These are phyloP conservation scores for Pelodiscus sinensis DNA, from an alignment of 2,113 vertebrate genomes.

Conservation along the genomic window DNA sequence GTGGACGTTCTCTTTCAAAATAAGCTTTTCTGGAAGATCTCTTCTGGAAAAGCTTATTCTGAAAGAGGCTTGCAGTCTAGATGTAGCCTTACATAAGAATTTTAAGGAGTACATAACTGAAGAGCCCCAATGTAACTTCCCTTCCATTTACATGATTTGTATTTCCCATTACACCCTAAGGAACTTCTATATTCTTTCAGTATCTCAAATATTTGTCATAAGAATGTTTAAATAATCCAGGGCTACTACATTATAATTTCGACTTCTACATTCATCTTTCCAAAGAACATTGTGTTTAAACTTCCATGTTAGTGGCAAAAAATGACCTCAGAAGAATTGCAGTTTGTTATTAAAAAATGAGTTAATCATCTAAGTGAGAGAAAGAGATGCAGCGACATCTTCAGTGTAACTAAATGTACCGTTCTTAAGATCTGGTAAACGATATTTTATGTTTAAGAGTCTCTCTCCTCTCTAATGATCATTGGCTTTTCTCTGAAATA, in stretches of 20 bases:
- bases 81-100: not conserved
- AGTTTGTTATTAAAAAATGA: constrained; percentile 22
- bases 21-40: no score
- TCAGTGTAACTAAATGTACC: not conserved
- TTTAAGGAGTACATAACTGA: constrained; percentile 11
- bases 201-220: constrained; percentile 30
- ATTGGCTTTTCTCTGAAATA: not conserved
- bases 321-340: not conserved
- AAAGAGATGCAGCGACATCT: not conserved
- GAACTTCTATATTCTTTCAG: constrained; percentile 31
- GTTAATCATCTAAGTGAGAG: not conserved
- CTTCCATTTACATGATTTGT: constrained; percentile 29
- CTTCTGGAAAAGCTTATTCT: no score
- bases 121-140: not conserved
- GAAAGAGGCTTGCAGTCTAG: no score
- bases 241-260: not conserved
- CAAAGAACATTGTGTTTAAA: constrained; percentile 7
- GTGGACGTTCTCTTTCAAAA: no score
- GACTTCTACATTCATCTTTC: constrained; percentile 6
- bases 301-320: constrained; percentile 1
- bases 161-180: constrained; percentile 27
- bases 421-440: not conserved
- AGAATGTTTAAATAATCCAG: constrained; percentile 34
- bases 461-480: not conserved
- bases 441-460: not conserved